These are phyloP conservation scores for Accipiter cooperii DNA, from an alignment of 2,113 vertebrate genomes.

Conservation along the genomic window DNA sequence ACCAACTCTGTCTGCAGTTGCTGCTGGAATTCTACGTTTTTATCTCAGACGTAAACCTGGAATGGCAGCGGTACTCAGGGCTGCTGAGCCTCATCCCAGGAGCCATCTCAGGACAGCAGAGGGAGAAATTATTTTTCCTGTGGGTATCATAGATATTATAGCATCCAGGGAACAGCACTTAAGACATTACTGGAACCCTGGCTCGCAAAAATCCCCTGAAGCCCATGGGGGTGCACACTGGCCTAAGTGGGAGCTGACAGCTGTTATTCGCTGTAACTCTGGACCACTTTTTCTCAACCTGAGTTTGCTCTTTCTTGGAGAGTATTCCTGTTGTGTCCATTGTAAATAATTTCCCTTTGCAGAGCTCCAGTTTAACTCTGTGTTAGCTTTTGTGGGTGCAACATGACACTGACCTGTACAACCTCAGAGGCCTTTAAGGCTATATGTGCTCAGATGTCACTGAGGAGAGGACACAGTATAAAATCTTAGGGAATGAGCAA, in stretches of 20 bases:
- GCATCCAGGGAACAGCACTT: not conserved
- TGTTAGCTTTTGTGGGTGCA: not conserved
- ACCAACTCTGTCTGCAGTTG: not conserved
- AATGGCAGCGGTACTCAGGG: not conserved
- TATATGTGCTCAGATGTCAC: not conserved
- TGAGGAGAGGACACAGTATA: not conserved
- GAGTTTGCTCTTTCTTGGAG: not conserved
- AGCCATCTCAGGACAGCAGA: not conserved
- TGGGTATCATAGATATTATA: not conserved
- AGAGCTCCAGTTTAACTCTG: not conserved
- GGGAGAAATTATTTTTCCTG: not conserved
- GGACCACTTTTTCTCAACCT: not conserved
- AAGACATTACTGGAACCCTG: not conserved
- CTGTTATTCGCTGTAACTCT: not conserved
- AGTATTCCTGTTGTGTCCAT: not conserved
- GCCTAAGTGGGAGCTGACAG: not conserved
- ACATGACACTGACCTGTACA: not conserved
- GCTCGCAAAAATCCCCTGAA: not conserved
- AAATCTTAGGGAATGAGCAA: not conserved
- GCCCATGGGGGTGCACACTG: not conserved
- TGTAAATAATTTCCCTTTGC: not conserved
- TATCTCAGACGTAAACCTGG: not conserved
- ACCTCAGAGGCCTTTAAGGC: not conserved
- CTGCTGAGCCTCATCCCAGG: not conserved
- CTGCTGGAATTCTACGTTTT: not conserved